These are phyloP conservation scores for Elgaria multicarinata DNA, from an alignment of 2,113 vertebrate genomes.

Conservation along the genomic window DNA sequence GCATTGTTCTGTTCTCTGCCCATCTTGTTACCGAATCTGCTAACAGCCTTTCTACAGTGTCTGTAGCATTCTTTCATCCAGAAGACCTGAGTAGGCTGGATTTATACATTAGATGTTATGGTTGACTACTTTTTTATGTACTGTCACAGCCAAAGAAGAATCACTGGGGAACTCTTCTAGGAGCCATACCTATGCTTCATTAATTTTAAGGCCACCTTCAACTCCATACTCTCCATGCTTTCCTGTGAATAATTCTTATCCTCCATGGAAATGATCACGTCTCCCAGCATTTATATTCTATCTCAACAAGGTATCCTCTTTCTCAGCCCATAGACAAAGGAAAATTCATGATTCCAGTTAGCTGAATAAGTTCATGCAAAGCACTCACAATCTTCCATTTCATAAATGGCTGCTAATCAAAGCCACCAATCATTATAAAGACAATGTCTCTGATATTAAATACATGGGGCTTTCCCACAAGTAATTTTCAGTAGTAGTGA, in stretches of 20 bases:
- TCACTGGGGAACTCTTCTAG: constrained; percentile 61
- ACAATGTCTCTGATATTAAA: constrained; percentile 14
- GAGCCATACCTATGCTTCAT: constrained; percentile 45
- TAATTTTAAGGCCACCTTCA: constrained; percentile 69
- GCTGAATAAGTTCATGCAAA: not conserved
- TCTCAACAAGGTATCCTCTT: constrained; percentile 29
- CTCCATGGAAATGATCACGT: constrained; percentile 17
- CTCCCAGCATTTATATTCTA: constrained; percentile 35
- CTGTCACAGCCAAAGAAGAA: constrained; percentile 53
- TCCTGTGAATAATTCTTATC: constrained; percentile 48
- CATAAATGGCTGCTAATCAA: not conserved
- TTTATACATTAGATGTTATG: constrained; percentile 67
- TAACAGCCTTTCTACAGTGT: constrained; percentile 40
- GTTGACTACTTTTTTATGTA: constrained; percentile 65
- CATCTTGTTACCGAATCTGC: constrained; percentile 13
- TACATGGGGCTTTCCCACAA: not conserved
- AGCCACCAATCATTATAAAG: not conserved
- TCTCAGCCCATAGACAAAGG: not conserved
- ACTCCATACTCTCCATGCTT: constrained; percentile 25
- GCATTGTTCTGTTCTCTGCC: constrained; percentile 8
- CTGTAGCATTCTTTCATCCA: constrained; percentile 27
- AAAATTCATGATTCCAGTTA: constrained; percentile 14
- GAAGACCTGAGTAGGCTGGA: constrained; percentile 54
- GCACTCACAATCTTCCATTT: not conserved
- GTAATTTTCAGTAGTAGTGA: not conserved